A percentile compares a stretch with the other conserved stretches of the same genome.
These are phyloP conservation scores for Spheniscus mendiculus DNA, from an alignment of 2,113 vertebrate species.

Conservation along the genomic window DNA sequence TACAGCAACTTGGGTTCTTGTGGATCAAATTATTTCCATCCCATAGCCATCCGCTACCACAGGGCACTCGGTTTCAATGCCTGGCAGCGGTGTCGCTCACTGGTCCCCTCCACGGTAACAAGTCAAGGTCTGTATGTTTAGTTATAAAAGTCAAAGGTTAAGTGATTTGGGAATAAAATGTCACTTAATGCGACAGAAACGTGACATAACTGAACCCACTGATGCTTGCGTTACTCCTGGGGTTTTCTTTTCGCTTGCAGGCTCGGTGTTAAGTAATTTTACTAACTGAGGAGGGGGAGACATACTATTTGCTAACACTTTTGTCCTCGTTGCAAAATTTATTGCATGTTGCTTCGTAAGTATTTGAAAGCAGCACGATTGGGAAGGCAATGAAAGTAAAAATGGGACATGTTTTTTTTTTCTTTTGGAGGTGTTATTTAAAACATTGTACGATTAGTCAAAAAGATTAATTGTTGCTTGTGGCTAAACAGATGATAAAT, in stretches of 20 bases:
- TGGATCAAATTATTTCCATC: neutral
- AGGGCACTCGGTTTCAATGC: neutral
- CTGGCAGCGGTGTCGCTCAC: neutral
- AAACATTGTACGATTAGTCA: conserved; percentile 66
- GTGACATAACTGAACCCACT: conserved; percentile 64
- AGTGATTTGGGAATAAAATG: conserved; percentile 80
- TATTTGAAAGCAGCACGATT: neutral
- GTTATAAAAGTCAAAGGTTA: conserved; percentile 78
- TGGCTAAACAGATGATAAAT: conserved; percentile 81
- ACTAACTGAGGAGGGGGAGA: conserved; percentile 74
- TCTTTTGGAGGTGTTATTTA: conserved; percentile 67
- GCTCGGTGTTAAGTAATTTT: conserved; percentile 79
- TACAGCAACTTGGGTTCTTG: neutral
- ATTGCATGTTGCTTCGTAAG: conserved; percentile 57
- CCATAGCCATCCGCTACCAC: neutral
- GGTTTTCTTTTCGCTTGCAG: conserved; percentile 65
- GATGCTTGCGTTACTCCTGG: conserved; percentile 63
- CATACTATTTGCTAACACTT: conserved; percentile 72
- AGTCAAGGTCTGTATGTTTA: conserved; percentile 53
- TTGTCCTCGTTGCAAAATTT: conserved; percentile 70
- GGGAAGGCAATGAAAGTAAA: conserved; percentile 55
- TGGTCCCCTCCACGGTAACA: conserved; percentile 21
- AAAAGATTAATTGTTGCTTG: conserved; percentile 79
- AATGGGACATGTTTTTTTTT: conserved; percentile 2
- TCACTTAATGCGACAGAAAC: conserved; percentile 72